Evolutionary conservation across 2,888 invertebrate genomes (phyloP).

Genomic region (Endotricha flammealis): DNA sequence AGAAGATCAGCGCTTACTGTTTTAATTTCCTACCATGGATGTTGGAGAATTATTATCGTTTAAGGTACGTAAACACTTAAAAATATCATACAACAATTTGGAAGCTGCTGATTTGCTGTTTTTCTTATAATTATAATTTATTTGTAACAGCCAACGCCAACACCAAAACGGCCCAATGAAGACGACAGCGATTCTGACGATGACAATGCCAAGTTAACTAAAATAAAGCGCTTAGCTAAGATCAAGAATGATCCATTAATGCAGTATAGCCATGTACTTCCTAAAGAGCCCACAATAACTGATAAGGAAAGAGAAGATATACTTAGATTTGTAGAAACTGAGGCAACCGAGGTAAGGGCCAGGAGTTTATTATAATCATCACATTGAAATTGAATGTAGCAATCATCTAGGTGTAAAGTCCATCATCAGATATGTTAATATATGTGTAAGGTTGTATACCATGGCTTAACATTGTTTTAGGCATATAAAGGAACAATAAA

Average conservation of each 20-base stretch:
- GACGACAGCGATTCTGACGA: constrained; percentile 84
- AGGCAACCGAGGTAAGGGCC: constrained; percentile 83
- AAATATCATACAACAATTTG: too few relatives aligned
- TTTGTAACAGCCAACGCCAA: constrained; percentile 84
- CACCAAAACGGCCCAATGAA: constrained; percentile 84
- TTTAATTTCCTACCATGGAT: too few relatives aligned
- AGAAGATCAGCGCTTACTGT: too few relatives aligned
- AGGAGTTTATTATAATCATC: too few relatives aligned
- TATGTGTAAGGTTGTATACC: too few relatives aligned
- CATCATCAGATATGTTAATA: too few relatives aligned
- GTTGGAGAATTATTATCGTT: constrained; percentile 71
- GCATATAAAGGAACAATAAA: too few relatives aligned
- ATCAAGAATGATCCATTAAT: constrained; percentile 56
- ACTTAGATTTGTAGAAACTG: constrained; percentile 89
- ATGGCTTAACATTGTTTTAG: too few relatives aligned
- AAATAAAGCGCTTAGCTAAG: constrained; percentile 79
- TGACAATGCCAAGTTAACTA: constrained; percentile 79
- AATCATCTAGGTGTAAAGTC: too few relatives aligned
- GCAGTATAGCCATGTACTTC: constrained; percentile 64
- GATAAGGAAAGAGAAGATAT: constrained; percentile 89
- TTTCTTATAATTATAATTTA: constrained; percentile 3
- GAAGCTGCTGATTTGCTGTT: neutral
- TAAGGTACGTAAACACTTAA: constrained; percentile 45
- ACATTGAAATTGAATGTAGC: too few relatives aligned
- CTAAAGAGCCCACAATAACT: constrained; percentile 80